Percentiles rank a stretch among this genome's conserved stretches.
phyloP scores from a whole-genome alignment of 2,113 vertebrate species.

The Ptychochromis oligacanthus region DNA sequence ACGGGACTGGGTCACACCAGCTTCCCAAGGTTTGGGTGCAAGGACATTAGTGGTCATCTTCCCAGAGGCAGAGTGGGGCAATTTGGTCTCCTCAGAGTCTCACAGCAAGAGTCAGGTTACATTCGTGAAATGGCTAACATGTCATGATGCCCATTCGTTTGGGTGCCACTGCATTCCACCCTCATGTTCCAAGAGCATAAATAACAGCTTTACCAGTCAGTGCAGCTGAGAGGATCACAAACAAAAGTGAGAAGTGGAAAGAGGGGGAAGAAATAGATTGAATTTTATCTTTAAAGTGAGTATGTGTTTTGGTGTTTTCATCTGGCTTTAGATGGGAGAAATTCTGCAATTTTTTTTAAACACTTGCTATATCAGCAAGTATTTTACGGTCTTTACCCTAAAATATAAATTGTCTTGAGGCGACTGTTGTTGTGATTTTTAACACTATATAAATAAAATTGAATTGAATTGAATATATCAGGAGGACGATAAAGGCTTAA shows the following conservation, averaged over 20 bases:
- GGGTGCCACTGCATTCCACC: constrained; percentile 50
- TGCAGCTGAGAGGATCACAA: background rate
- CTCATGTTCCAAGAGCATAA: constrained; percentile 57
- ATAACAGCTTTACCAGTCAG: constrained; percentile 5
- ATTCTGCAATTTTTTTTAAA: background rate
- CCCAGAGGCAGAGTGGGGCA: constrained; percentile 1
- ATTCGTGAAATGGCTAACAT: constrained; percentile 57
- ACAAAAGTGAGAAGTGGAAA: background rate
- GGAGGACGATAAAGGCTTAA: no score
- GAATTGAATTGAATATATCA: no score
- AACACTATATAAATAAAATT: no score
- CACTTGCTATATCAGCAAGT: no score
- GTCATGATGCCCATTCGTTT: constrained; percentile 41
- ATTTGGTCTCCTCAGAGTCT: constrained; percentile 13
- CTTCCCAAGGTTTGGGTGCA: background rate
- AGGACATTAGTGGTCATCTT: background rate
- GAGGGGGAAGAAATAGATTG: background rate
- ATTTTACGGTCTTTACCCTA: no score
- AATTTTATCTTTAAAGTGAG: background rate
- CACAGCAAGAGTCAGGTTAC: constrained; percentile 42
- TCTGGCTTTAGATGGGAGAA: no score
- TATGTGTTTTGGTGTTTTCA: no score
- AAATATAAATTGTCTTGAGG: no score
- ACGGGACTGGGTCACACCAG: background rate
- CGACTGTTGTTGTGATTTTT: no score